Evolutionary conservation across 2,888 invertebrate genomes (phyloP), one percentile per base, ranked within the genome.

Genomic region (Galerucella pusilla): DNA sequence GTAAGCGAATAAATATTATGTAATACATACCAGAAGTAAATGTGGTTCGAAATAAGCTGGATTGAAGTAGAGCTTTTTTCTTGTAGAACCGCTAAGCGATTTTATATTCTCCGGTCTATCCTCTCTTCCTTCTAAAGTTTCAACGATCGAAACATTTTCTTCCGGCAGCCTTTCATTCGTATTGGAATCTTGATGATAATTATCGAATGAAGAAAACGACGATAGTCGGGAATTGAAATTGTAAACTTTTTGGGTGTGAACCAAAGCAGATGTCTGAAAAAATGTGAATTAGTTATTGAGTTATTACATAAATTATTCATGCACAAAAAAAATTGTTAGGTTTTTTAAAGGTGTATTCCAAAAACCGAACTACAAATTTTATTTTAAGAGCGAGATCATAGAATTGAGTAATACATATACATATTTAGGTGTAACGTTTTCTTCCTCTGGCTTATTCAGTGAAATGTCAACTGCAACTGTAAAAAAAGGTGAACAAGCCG

Each of bases 21-120:
- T 71, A 67, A 63, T 72, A 69, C 91, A 90, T 89, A 96, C 96
- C 89, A 93, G 89, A 85, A 97, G 90, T 65, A 96, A 86, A 80
- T 96, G 94, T 42, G 94, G 94, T 85, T 97, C 97, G 84, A 97
- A 96, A 85, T 96, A 97, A 9, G 96, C 96, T 0, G 96, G 96
- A 86, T 96, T 96, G 84, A 96, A 96, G 85, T 96, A 96, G 2
- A 96, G 89, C 84, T 96, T 96, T 79, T 94, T 90, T 71, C 96
- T 89, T 0, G 93, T 92, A 42, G 92, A 92, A 12, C 94, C 94
- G 79, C 89, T 90, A n/a, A 90, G 91, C 12, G 92, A 91, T 81
- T 91, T 89, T 11, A 93, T 89, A 68, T 88, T 89, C 80, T 94
- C 94, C 79, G 92, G 90, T 75, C 92, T 89, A 68, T 93, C 93